These are phyloP conservation scores for Atta cephalotes DNA, from an alignment of 1,140 invertebrate species.

Conservation along the genomic window DNA sequence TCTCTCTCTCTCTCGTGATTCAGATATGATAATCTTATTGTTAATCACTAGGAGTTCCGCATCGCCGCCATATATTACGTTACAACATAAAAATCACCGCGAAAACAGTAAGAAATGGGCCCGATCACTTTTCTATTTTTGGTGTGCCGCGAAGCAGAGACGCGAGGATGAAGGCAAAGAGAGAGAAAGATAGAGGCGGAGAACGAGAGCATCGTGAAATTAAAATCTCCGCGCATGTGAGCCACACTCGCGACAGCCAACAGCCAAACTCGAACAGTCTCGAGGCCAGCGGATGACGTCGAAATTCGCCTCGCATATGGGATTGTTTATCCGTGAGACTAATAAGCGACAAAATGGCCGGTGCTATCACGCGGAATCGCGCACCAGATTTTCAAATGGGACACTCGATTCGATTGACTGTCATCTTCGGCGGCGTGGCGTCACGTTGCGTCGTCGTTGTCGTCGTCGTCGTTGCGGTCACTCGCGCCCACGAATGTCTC, in stretches of 20 bases:
- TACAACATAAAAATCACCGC: slow-evolving; percentile 33
- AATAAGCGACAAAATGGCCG: slow-evolving; percentile 81
- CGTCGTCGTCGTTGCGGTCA: neutral
- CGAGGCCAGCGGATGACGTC: slow-evolving; percentile 71
- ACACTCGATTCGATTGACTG: neutral
- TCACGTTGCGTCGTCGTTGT: neutral
- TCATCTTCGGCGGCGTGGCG: neutral
- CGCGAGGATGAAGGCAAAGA: slow-evolving; percentile 14
- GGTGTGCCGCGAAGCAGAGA: slow-evolving; percentile 33
- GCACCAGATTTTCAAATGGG: slow-evolving; percentile 47
- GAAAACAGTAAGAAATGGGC: slow-evolving; percentile 36
- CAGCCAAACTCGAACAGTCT: slow-evolving; percentile 62
- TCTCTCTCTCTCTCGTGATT: too few species aligned
- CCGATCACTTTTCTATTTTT: slow-evolving; percentile 67
- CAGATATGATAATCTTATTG: too few species aligned
- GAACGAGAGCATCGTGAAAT: slow-evolving; percentile 43
- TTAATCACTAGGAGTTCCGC: neutral
- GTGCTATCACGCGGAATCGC: slow-evolving; percentile 44
- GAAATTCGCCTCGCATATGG: slow-evolving; percentile 58
- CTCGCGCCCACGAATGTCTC: neutral
- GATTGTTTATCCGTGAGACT: slow-evolving; percentile 79
- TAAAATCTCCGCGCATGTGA: slow-evolving; percentile 73
- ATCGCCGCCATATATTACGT: slow-evolving; percentile 20
- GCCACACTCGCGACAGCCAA: slow-evolving; percentile 43
- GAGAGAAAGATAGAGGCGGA: neutral